phyloP scores from a whole-genome alignment of 2,888 invertebrate species.

The Mesorhabditis belari region DNA sequence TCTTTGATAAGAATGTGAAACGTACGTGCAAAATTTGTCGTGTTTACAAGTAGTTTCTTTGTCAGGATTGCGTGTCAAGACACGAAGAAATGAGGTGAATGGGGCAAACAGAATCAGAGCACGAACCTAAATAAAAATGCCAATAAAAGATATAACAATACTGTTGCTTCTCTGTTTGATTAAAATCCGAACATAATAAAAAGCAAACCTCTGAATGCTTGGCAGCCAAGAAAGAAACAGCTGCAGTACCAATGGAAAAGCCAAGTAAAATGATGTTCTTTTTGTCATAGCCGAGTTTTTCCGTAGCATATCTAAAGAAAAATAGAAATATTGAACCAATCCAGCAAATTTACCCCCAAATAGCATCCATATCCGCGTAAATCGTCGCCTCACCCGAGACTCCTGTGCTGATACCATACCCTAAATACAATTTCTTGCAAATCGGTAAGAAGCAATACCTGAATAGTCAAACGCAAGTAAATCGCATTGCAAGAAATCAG shows the following conservation, averaged over 20 bases:
- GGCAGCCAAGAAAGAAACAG: constrained; percentile 2
- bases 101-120: constrained; percentile 32
- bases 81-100: constrained; percentile 30
- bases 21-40: constrained; percentile 6
- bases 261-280: constrained; percentile 29
- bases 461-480: constrained; percentile 32
- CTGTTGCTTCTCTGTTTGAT: no score
- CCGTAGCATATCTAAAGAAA: constrained; percentile 14
- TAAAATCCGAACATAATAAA: no score
- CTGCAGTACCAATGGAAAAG: constrained; percentile 14
- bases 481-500: constrained; percentile 31
- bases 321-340: not conserved
- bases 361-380: constrained; percentile 21
- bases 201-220: constrained; percentile 12
- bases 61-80: constrained; percentile 7
- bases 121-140: constrained; percentile 7
- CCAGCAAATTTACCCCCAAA: constrained; percentile 8
- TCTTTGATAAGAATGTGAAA: not conserved
- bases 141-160: no score
- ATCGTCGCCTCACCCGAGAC: constrained; percentile 17
- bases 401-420: constrained; percentile 30
- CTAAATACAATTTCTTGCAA: not conserved
- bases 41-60: constrained; percentile 5
- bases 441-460: constrained; percentile 3
- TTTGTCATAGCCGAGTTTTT: constrained; percentile 14